Percentiles rank a stretch among this genome's conserved stretches.
Conservation (phyloP, 2,113 vertebrate species). For the Dipodomys spectabilis region DNA sequence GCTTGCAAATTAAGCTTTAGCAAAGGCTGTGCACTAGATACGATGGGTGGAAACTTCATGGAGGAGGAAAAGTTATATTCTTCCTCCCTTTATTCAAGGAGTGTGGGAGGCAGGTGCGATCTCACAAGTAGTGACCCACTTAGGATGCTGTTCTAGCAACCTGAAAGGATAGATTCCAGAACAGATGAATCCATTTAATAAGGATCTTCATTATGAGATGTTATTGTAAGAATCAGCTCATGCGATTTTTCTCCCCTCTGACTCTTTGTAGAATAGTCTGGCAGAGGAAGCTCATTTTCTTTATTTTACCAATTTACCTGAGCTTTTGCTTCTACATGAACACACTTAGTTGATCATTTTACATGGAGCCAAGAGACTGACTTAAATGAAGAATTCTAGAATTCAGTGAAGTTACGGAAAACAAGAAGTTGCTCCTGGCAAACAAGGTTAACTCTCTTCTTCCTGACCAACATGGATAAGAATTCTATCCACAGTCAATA, state of each 20-base stretch:
- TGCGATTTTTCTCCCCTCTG: background rate
- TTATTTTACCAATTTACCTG: background rate
- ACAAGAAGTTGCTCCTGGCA: background rate
- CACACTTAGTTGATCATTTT: background rate
- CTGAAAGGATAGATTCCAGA: background rate
- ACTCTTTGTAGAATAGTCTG: background rate
- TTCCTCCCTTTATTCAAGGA: background rate
- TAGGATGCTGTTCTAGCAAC: background rate
- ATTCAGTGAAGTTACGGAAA: background rate
- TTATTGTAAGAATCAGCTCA: conserved; percentile 7
- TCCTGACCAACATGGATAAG: background rate
- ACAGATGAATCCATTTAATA: background rate
- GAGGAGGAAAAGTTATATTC: background rate
- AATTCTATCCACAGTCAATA: background rate
- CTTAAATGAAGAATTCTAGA: conserved; percentile 41
- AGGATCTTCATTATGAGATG: conserved; percentile 25
- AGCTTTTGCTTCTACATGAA: background rate
- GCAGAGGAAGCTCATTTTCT: background rate
- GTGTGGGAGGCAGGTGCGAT: background rate
- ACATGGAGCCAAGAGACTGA: background rate
- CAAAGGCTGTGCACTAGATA: conserved; percentile 48
- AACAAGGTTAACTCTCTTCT: background rate
- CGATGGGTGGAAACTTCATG: conserved; percentile 42
- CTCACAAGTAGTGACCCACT: background rate
- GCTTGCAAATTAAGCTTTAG: conserved; percentile 70